Evolutionary conservation across 2,888 invertebrate genomes (phyloP).

Genomic region (Ochropleura leucogaster): DNA sequence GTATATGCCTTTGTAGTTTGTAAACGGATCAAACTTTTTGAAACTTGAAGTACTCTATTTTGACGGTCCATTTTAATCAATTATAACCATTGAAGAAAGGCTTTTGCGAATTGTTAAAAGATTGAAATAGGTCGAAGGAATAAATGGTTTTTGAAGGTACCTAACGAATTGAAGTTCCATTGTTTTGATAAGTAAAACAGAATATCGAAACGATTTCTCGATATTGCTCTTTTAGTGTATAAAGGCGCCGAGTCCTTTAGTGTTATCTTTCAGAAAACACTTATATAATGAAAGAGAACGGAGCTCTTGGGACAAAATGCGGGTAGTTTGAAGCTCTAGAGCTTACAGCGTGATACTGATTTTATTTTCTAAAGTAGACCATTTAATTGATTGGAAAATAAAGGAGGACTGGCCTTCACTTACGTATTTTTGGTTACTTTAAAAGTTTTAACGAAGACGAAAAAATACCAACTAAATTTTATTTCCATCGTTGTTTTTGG

Average conservation of each 20-base stretch:
- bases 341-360: constrained; percentile 49
- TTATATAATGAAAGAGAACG: constrained; percentile 60
- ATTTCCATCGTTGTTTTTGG: background rate
- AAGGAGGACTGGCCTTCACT: constrained; percentile 3
- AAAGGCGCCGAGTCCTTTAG: constrained; percentile 46
- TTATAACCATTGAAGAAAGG: background rate
- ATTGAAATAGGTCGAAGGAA: constrained; percentile 24
- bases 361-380: constrained; percentile 35
- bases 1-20: background rate
- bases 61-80: background rate
- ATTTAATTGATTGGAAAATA: constrained; percentile 55
- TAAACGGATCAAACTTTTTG: background rate
- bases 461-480: background rate
- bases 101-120: constrained; percentile 8
- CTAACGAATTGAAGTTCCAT: constrained; percentile 18
- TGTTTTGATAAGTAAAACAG: constrained; percentile 46
- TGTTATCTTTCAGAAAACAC: constrained; percentile 63
- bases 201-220: constrained; percentile 41
- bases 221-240: constrained; percentile 53
- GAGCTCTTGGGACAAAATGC: constrained; percentile 39
- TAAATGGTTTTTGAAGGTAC: constrained; percentile 29
- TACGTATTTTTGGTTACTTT: background rate
- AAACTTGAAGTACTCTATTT: background rate
- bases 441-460: background rate
- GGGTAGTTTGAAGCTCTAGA: constrained; percentile 40